Evolutionary conservation across 2,888 invertebrate genomes (phyloP), one percentile per base, ranked within the genome.

Genomic region (Leucophora obtusa): DNA sequence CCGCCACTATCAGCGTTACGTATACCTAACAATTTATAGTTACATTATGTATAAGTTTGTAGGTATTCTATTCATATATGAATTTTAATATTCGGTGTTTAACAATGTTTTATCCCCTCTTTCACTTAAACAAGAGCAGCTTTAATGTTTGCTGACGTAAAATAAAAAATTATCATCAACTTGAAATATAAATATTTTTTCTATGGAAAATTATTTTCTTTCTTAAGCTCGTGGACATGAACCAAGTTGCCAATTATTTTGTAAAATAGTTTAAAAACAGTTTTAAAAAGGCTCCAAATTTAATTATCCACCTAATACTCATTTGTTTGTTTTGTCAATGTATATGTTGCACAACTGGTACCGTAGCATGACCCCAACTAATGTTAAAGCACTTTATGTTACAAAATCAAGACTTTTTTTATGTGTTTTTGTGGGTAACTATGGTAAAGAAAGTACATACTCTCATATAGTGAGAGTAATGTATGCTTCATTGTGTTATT

Each of bases 401-500:
- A 47, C 43, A n/a, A 47, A 47, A 47, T 47, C 43, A n/a, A n/a
- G 43, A 47, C n/a, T 47, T 47, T 14, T 51, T 33, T 51, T 71
- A 65, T 65, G 65, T 72, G 28, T 65, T 47, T 33, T 65, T 53
- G 21, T 21, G 11, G 21, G 15, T 15, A n/a, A 68, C 47, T 60
- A 33, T 60, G 60, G 47, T 35, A 62, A 62, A 51, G 58, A 59
- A 59, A 58, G 51, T 43, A 33, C 28, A 6, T 28, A 7, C 28
- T 17, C 10, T 28, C 15, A 50, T n/a, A 63, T 11, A 70, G 51
- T 38, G 28, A 58, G 14, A 54, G 21, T 47, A 33, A 58, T 51
- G 28, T 43, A 70, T n/a, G 43, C 7, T 59, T 59, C 43, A 65
- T 59, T 43, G 43, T 53, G 70, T 76, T 53, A 33, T n/a, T 75